Base-by-base conservation (phyloP, 2,113 vertebrate species). In the Pholis gunnellus region DNA sequence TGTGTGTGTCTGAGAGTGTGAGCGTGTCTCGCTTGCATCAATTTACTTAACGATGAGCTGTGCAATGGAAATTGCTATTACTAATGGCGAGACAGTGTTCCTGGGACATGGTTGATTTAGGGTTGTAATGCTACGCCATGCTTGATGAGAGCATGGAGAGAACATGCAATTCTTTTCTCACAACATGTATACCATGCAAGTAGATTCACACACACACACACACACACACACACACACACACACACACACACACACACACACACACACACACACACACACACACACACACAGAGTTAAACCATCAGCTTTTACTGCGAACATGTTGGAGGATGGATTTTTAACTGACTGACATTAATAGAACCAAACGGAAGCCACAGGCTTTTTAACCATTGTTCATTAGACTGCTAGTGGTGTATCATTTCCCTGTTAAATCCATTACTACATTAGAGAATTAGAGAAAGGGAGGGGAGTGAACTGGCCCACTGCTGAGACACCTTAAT, bases 21-120 rank as follows among this genome's bases (percentile, higher is more conserved):
- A 29, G 81, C 25, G 79, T 50, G 72, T 68, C 25, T 79, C 66
- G 56, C 61, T 78, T 64, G 72, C 76, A 81, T 81, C 82, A 86
- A 79, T 89, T 90, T 77, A 75, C 79, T 78, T 72, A 69, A 85
- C 3, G 15, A 86, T 79, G 68, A 81, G 83, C 75, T 67, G 76
- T 40, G 75, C 29, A 18, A 75, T 83, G 81, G 81, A 79, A 86
- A 76, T 80, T 83, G 44, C 42, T 79, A 67, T 54, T 60, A 74
- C 78, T 73, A 76, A 89, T 85, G 68, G 40, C 29, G 69, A 72
- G 75, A 73, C 87, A 44, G 67, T 68, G 70, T 69, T 40, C 73
- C 67, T 64, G 52, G 50, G 68, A 68, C 65, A 69, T 38, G 79
- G 66, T 31, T 90, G 79, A 85, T 83, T 85, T 69, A 73, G 71